Conservation (phyloP, 2,888 invertebrate species). For the Dysmachus trigonus region DNA sequence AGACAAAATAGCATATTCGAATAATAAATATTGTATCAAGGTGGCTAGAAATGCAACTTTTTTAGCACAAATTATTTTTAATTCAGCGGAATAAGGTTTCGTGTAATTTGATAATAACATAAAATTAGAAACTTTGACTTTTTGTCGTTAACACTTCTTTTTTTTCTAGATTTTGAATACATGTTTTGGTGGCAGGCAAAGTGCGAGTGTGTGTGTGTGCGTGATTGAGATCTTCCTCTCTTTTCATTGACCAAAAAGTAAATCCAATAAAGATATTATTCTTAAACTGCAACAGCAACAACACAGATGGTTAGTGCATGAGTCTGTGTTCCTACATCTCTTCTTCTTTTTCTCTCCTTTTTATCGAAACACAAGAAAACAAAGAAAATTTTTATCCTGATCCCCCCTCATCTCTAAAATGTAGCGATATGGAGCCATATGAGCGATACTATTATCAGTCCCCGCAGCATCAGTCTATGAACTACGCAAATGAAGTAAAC, state of each 20-base stretch:
- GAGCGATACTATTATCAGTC: slow-evolving; percentile 57
- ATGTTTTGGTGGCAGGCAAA: slow-evolving; percentile 51
- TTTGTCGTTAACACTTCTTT: background rate
- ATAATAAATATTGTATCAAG: background rate
- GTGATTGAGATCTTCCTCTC: slow-evolving; percentile 44
- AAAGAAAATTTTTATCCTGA: slow-evolving; percentile 17
- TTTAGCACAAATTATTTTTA: slow-evolving; percentile 2
- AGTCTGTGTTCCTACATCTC: slow-evolving; percentile 38
- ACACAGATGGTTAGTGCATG: slow-evolving; percentile 48
- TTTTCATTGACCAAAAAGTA: background rate
- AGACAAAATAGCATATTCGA: background rate
- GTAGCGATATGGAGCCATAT: slow-evolving; percentile 64
- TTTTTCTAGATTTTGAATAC: slow-evolving; percentile 34
- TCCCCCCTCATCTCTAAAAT: slow-evolving; percentile 25
- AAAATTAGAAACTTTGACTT: background rate
- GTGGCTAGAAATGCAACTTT: background rate
- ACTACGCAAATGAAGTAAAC: slow-evolving; percentile 44
- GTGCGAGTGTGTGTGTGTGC: slow-evolving; percentile 49
- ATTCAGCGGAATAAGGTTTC: background rate
- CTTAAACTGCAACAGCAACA: background rate
- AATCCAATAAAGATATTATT: background rate
- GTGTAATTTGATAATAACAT: background rate
- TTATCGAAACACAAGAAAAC: slow-evolving; percentile 10
- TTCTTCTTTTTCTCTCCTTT: background rate
- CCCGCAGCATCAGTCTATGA: slow-evolving; percentile 41